Conservation (phyloP, 2,113 vertebrate genomes). For the Equus quagga region DNA sequence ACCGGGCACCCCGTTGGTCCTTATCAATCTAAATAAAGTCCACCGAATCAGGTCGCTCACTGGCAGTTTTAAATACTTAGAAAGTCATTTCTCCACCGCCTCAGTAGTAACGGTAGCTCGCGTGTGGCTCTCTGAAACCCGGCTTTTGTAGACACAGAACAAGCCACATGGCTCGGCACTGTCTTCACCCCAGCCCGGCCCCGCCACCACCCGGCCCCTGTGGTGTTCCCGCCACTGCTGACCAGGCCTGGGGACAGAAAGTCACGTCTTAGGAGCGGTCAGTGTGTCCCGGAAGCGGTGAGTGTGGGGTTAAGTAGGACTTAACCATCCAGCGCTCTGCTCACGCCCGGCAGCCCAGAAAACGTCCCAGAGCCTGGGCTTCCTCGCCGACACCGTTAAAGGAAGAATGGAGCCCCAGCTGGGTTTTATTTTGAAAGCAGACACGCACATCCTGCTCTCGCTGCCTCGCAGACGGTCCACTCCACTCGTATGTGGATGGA, state of each 20-base stretch:
- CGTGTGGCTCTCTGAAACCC: not conserved
- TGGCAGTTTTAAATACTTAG: not conserved
- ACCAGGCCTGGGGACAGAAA: not conserved
- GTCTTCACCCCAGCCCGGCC: rapidly evolving
- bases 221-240: not conserved
- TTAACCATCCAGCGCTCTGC: not conserved
- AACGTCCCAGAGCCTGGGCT: not conserved
- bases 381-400: not conserved
- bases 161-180: rapidly evolving
- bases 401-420: not conserved
- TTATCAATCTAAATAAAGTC: not conserved
- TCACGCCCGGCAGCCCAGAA: not conserved
- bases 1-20: not conserved
- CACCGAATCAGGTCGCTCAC: not conserved
- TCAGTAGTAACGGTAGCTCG: not conserved
- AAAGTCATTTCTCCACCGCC: not conserved
- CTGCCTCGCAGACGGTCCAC: not conserved
- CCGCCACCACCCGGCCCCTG: rapidly evolving
- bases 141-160: not conserved
- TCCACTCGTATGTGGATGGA: not conserved
- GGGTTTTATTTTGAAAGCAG: not conserved
- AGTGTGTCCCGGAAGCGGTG: rapidly evolving
- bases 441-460: rapidly evolving
- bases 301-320: not conserved
- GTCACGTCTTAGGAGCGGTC: too few species aligned